Percentiles rank a stretch among this genome's conserved stretches.
Evolutionary conservation across 2,797 vertebrate genomes (phyloP).

Genomic region (Siniperca obscura): DNA sequence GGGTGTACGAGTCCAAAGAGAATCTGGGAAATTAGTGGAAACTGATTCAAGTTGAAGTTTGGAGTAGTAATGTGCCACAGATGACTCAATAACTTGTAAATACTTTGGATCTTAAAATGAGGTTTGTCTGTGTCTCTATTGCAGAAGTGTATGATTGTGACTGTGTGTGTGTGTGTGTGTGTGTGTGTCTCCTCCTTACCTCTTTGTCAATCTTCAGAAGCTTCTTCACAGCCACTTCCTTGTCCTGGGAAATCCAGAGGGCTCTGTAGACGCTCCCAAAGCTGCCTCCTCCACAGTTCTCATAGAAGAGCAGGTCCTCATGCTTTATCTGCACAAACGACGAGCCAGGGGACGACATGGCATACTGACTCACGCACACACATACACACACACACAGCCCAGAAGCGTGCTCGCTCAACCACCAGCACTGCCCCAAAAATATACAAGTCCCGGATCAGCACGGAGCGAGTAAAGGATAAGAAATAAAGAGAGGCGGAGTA

Average conservation of each 20-base stretch:
- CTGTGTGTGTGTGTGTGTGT: constrained; percentile 30
- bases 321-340: constrained; percentile 99
- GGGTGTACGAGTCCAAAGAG: constrained; percentile 9
- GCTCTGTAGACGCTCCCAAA: constrained; percentile 98
- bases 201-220: constrained; percentile 98
- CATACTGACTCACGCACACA: constrained; percentile 90
- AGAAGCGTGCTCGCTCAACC: constrained; percentile 41
- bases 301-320: constrained; percentile 96
- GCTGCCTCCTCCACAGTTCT: constrained; percentile 98
- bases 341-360: constrained; percentile 96
- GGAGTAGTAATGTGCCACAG: background rate
- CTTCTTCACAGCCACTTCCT: constrained; percentile 98
- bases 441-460: constrained; percentile 24
- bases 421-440: constrained; percentile 28
- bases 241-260: constrained; percentile 95
- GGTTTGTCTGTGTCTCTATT: constrained; percentile 5
- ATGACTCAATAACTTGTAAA: background rate
- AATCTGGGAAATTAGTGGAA: constrained; percentile 27
- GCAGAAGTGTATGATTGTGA: background rate
- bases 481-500: constrained; percentile 38
- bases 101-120: background rate
- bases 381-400: constrained; percentile 32
- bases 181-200: constrained; percentile 78
- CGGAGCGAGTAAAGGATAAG: constrained; percentile 13
- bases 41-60: constrained; percentile 22